Conservation (phyloP, 2,888 invertebrate genomes). For the Seira ritae region DNA sequence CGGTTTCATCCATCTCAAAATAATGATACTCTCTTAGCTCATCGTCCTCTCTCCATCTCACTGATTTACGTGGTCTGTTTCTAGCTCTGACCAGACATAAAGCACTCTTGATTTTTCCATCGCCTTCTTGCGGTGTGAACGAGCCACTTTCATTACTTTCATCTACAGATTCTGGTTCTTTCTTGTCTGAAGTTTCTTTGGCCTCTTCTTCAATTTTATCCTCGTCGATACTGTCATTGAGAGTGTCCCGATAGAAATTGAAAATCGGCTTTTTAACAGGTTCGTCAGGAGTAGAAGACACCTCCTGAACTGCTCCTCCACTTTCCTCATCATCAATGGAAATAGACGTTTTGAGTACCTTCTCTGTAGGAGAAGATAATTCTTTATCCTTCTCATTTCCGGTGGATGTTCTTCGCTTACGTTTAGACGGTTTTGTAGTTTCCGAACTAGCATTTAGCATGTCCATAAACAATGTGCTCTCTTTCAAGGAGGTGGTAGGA, state of each 20-base stretch:
- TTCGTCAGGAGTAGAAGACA: constrained; percentile 21
- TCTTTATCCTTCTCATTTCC: constrained; percentile 69
- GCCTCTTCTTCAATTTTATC: constrained; percentile 41
- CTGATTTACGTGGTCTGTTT: constrained; percentile 86
- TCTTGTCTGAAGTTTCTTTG: constrained; percentile 74
- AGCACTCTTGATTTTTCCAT: constrained; percentile 79
- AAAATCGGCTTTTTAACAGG: constrained; percentile 70
- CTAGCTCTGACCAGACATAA: constrained; percentile 82
- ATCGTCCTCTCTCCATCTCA: constrained; percentile 88
- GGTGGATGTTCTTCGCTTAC: constrained; percentile 81
- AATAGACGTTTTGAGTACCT: constrained; percentile 12
- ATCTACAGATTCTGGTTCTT: not conserved
- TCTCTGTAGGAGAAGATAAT: constrained; percentile 13
- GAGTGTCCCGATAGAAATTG: constrained; percentile 93
- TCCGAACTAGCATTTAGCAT: constrained; percentile 83
- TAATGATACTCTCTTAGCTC: constrained; percentile 89
- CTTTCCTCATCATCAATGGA: not conserved
- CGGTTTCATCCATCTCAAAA: constrained; percentile 97
- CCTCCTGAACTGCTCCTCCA: not conserved
- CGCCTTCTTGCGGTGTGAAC: constrained; percentile 63
- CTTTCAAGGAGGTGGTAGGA: constrained; percentile 78
- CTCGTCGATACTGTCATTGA: constrained; percentile 83
- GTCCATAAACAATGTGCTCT: constrained; percentile 96
- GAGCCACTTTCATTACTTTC: constrained; percentile 28
- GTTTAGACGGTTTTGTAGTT: constrained; percentile 80